Base-by-base conservation (phyloP, 2,888 invertebrate species). In the Phaonia tiefii region DNA sequence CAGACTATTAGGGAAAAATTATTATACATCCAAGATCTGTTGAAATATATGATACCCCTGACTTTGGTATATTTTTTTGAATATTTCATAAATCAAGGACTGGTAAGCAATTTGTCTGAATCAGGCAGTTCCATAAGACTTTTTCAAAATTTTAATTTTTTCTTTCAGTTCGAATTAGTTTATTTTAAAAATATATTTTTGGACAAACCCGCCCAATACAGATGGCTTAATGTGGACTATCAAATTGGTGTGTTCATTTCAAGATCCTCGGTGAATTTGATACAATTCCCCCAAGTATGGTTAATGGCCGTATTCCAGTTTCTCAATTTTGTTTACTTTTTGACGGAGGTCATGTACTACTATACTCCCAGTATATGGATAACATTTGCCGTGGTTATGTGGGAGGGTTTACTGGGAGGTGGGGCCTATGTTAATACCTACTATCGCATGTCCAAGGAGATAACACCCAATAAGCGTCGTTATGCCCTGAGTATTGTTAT, bases 351-450 rank as follows among this genome's bases (percentile, higher is more conserved):
- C 0, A 91, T 94, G 58, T 94, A 91, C 86, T 92, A 92, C 85
- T 94, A 93, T 86, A 91, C 95, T 54, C 94, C 94, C 11, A 92
- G 89, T 85, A 93, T 95, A 84, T 93, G 93, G 92, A 92, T 95
- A 44, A 92, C 95, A 2, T 92, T 95, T 84, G 91, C 88, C 1
- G 89, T 95, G 58, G 93, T 95, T 39, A 88, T 95, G 15, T 95
- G 93, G 92, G 96, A 96, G 90, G 96, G 96, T 1, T 88, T 96
- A 8, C 88, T 96, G 65, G 96, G 96, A 39, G 96, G 96, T 63
- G 93, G 92, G n/a, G 94, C 95, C n/a, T 96, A 96, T 89, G 95
- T 95, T n/a, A 96, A 97, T 86, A 96, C 96, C 2, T 97, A 95
- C 89, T 95, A 95, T 86, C 92, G 92, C 84, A 95, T 97, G 88